These are phyloP conservation scores for Drepanosiphum platanoidis DNA, from an alignment of 2,888 invertebrate genomes.

Conservation along the genomic window DNA sequence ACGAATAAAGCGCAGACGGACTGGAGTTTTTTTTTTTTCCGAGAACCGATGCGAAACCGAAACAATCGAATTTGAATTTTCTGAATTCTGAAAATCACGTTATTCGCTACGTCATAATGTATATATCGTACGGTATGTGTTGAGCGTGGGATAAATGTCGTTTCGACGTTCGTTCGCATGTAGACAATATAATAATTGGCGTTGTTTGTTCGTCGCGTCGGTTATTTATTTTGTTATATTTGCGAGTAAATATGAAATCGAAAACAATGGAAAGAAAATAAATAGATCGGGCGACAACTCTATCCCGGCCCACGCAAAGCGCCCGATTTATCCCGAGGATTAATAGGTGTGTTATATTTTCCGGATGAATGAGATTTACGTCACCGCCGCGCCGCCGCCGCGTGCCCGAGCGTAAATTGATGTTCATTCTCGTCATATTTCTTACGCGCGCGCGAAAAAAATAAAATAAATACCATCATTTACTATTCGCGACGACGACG, in stretches of 20 bases:
- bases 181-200: no score
- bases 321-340: background rate
- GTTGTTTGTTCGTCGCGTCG: background rate
- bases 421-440: constrained; percentile 9
- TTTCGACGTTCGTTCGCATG: no score
- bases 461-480: constrained; percentile 9
- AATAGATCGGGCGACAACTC: background rate
- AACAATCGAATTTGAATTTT: no score
- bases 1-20: no score
- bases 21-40: no score
- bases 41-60: no score
- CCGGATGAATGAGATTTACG: constrained; percentile 8
- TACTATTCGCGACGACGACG: background rate
- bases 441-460: background rate
- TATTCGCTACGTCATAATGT: no score
- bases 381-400: no score
- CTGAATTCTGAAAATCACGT: no score
- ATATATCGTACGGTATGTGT: no score
- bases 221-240: background rate
- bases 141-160: no score
- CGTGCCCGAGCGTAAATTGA: background rate
- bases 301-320: background rate
- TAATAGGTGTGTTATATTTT: constrained; percentile 3
- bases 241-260: background rate
- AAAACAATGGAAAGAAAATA: background rate